A percentile compares a stretch with the other conserved stretches of the same genome.
Evolutionary conservation across 2,888 invertebrate species (phyloP).

Genomic region (Chrysolina haemoptera): DNA sequence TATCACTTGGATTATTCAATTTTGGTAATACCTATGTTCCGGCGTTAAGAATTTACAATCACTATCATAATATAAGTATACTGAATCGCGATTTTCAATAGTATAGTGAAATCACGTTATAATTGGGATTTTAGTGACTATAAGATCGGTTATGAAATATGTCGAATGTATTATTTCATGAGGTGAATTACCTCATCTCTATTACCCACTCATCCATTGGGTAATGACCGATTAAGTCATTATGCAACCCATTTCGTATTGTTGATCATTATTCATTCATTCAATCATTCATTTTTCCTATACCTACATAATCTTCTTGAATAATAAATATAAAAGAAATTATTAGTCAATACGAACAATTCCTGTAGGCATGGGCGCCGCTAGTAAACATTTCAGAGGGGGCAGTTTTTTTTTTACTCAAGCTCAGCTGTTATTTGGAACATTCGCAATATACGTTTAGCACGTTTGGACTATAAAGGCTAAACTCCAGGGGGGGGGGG

Average conservation of each 20-base stretch:
- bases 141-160: neutral
- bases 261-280: neutral
- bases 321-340: neutral
- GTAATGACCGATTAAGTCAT: neutral
- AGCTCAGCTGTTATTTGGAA: too few species aligned
- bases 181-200: neutral
- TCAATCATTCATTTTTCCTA: neutral
- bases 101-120: neutral
- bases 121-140: neutral
- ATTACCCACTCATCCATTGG: conserved; percentile 8
- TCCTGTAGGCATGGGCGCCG: too few species aligned
- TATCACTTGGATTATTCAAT: too few species aligned
- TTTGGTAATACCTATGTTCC: too few species aligned
- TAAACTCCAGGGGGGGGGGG: too few species aligned
- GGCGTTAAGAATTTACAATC: too few species aligned
- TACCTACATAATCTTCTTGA: neutral
- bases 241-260: conserved; percentile 9
- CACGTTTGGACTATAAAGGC: too few species aligned
- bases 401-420: too few species aligned
- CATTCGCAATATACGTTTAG: too few species aligned
- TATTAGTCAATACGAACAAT: neutral
- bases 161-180: neutral
- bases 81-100: too few species aligned
- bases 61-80: too few species aligned
- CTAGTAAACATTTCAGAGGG: too few species aligned